Conservation (phyloP, 2,888 invertebrate species). For the Lithosia quadra region DNA sequence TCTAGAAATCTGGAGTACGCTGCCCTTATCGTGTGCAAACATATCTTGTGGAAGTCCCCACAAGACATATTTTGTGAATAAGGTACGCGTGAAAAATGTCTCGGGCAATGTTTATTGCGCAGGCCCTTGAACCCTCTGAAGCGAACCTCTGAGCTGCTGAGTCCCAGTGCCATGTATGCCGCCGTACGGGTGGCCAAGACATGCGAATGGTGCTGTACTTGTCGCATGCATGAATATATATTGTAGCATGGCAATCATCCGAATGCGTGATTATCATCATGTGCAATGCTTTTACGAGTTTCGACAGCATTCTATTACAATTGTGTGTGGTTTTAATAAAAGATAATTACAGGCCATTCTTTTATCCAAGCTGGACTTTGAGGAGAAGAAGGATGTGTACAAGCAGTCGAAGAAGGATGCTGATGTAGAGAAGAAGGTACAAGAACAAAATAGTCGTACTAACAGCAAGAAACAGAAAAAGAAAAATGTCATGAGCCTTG, state of each 20-base stretch:
- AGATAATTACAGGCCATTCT: conserved; percentile 88
- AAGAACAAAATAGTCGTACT: conserved; percentile 65
- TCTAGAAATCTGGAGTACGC: no score
- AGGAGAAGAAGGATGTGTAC: conserved; percentile 88
- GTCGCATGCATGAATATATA: not conserved
- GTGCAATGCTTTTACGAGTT: not conserved
- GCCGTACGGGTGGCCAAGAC: not conserved
- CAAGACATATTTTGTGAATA: no score
- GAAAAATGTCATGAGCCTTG: conserved; percentile 91
- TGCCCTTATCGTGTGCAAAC: no score
- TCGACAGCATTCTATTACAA: not conserved
- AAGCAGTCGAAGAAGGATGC: conserved; percentile 78
- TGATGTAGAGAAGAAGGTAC: conserved; percentile 68
- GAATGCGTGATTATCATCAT: not conserved
- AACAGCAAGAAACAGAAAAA: conserved; percentile 85
- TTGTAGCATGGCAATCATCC: not conserved
- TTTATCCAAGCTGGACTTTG: conserved; percentile 91
- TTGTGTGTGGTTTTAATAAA: conserved; percentile 20
- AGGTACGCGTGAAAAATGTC: no score
- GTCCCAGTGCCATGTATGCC: not conserved
- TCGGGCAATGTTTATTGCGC: no score
- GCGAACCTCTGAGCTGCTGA: not conserved
- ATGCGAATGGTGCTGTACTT: not conserved
- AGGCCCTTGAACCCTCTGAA: no score
- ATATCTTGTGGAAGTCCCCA: no score